Percentiles rank a stretch among this genome's conserved stretches.
These are phyloP conservation scores for Ochotona curzoniae DNA, from an alignment of 2,113 vertebrate species.

Conservation along the genomic window DNA sequence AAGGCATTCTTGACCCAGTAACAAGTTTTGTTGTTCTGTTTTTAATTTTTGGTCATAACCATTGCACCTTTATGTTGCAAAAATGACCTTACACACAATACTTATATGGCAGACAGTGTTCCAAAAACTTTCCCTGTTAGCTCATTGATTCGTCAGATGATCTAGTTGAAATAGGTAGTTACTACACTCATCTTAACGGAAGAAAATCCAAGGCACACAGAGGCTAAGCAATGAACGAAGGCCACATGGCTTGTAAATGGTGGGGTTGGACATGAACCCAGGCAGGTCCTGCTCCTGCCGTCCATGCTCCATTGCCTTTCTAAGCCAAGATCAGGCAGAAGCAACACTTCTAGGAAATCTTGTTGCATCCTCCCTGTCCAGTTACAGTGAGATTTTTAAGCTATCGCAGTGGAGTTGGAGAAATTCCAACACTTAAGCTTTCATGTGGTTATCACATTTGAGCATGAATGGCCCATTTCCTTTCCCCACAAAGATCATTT, in stretches of 20 bases:
- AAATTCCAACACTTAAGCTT: constrained; percentile 49
- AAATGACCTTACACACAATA: neutral
- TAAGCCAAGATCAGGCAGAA: neutral
- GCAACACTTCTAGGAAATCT: neutral
- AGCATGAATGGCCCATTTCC: constrained; percentile 59
- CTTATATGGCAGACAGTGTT: neutral
- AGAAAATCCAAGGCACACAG: neutral
- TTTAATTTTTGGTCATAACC: constrained; percentile 46
- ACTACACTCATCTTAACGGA: neutral
- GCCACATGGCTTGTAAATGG: neutral
- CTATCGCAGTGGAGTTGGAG: constrained; percentile 51
- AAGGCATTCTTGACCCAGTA: constrained; percentile 1
- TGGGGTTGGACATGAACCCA: neutral
- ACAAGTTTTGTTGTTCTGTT: constrained; percentile 39
- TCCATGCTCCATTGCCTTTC: neutral
- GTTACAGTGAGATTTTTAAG: neutral
- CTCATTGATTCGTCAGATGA: neutral
- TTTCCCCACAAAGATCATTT: constrained; percentile 72
- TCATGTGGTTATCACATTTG: constrained; percentile 56
- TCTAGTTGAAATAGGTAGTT: neutral
- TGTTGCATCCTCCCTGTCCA: neutral
- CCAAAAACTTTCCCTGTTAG: neutral
- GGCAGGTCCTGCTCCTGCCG: neutral
- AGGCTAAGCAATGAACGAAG: neutral
- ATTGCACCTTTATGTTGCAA: constrained; percentile 3